Percentiles rank a stretch among this genome's conserved stretches.
These are phyloP conservation scores for Melanerpes formicivorus DNA, from an alignment of 2,113 vertebrate genomes.

Conservation along the genomic window DNA sequence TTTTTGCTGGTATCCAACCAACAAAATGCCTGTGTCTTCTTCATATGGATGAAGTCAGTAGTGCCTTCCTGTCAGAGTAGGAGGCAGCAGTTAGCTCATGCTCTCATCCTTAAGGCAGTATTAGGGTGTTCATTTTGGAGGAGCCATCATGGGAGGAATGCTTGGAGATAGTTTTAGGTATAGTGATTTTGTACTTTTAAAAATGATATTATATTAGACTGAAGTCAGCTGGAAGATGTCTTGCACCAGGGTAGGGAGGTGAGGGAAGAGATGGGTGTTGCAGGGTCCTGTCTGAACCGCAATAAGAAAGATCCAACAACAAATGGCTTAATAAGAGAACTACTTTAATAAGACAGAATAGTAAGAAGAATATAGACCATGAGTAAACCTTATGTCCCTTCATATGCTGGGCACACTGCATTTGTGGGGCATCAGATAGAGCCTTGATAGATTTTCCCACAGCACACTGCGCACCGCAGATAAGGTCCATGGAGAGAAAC, in stretches of 20 bases:
- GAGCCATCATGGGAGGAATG: neutral
- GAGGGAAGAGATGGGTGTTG: neutral
- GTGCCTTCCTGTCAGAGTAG: neutral
- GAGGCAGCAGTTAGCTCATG: neutral
- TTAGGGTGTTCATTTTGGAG: neutral
- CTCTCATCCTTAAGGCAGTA: neutral
- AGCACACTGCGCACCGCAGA: rapidly evolving
- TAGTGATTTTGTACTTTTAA: neutral
- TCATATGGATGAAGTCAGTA: neutral
- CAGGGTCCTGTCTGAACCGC: neutral
- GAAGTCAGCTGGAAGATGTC: neutral
- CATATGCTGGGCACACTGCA: rapidly evolving
- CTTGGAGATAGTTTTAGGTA: neutral
- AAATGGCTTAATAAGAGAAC: neutral
- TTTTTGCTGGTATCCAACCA: neutral
- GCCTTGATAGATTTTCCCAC: neutral
- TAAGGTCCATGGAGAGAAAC: neutral
- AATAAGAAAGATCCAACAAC: neutral
- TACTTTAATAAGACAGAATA: neutral
- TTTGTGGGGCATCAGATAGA: neutral
- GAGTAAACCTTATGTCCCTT: neutral
- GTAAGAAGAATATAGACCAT: neutral
- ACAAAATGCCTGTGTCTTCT: neutral
- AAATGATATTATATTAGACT: neutral
- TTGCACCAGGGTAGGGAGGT: rapidly evolving